Percentiles rank a stretch among this genome's conserved stretches.
Conservation (phyloP, 2,113 vertebrate genomes). For the Megaleporinus macrocephalus region DNA sequence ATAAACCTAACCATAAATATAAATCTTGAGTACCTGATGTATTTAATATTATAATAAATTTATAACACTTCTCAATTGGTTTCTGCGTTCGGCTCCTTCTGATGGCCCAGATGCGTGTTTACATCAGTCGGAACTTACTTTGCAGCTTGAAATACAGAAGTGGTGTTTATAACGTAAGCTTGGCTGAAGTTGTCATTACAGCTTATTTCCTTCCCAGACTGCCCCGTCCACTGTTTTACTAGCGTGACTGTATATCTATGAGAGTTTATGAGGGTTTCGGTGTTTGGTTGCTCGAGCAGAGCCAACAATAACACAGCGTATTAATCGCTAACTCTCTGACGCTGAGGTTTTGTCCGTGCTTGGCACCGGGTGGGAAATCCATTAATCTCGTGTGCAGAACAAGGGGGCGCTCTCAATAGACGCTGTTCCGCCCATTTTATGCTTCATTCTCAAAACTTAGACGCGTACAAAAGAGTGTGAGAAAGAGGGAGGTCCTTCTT, state of each 20-base stretch:
- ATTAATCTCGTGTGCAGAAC: conserved; percentile 58
- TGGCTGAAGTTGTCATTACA: not conserved
- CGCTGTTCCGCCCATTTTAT: conserved; percentile 57
- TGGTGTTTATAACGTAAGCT: not conserved
- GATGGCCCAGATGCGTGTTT: too few relatives aligned
- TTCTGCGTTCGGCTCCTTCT: too few relatives aligned
- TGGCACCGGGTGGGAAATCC: conserved; percentile 58
- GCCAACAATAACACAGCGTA: conserved; percentile 66
- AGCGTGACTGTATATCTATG: conserved; percentile 42
- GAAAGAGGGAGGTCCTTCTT: conserved; percentile 56
- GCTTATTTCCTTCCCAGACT: too few relatives aligned
- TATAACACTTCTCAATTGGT: too few relatives aligned
- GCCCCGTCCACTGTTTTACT: conserved; percentile 1
- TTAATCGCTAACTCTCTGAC: conserved; percentile 59
- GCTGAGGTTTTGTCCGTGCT: conserved; percentile 59
- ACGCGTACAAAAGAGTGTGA: conserved; percentile 58
- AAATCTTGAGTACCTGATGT: too few relatives aligned
- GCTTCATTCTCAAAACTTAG: conserved; percentile 61
- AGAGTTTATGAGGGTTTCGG: conserved; percentile 41
- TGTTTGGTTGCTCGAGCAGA: conserved; percentile 30
- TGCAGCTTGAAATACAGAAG: not conserved
- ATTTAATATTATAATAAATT: too few relatives aligned
- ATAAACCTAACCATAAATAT: too few relatives aligned
- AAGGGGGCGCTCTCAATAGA: conserved; percentile 42
- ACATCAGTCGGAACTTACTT: not conserved